These are phyloP conservation scores for Notodonta ziczac DNA, from an alignment of 2,888 invertebrate species.

Conservation along the genomic window DNA sequence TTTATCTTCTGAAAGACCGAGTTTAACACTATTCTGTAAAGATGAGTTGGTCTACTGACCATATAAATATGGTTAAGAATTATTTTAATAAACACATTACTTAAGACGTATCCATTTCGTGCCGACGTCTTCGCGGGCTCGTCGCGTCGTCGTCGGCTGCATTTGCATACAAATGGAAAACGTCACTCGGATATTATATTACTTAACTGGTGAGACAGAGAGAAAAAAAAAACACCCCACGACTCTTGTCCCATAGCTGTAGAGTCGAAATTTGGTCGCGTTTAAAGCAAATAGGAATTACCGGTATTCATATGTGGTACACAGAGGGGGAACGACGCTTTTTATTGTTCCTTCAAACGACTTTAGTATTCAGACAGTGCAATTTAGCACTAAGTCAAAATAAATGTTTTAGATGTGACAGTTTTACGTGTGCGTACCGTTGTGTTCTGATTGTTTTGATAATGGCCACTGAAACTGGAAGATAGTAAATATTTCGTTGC, in stretches of 20 bases:
- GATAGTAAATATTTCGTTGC: too few species aligned
- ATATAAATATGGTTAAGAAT: constrained; percentile 30
- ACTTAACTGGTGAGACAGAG: constrained; percentile 48
- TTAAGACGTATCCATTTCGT: constrained; percentile 46
- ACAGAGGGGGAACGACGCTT: constrained; percentile 27
- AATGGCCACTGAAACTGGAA: background rate
- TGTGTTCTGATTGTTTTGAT: background rate
- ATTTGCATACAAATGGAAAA: constrained; percentile 79
- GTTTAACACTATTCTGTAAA: background rate
- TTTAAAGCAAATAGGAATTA: constrained; percentile 23
- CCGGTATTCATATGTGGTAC: constrained; percentile 29
- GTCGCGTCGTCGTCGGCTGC: constrained; percentile 42
- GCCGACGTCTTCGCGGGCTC: constrained; percentile 30
- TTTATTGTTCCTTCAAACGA: constrained; percentile 45
- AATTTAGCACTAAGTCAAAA: constrained; percentile 34
- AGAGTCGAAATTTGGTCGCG: constrained; percentile 32
- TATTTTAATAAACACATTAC: constrained; percentile 45
- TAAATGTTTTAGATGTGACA: constrained; percentile 14
- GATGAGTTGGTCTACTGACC: constrained; percentile 3
- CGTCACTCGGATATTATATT: constrained; percentile 68
- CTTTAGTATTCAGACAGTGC: constrained; percentile 35
- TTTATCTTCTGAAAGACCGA: background rate
- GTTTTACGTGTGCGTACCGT: constrained; percentile 7
- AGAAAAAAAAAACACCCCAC: constrained; percentile 40
- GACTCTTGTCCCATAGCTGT: constrained; percentile 21